These are phyloP conservation scores for Seriola rivoliana DNA, from an alignment of 2,113 vertebrate genomes.

Conservation along the genomic window DNA sequence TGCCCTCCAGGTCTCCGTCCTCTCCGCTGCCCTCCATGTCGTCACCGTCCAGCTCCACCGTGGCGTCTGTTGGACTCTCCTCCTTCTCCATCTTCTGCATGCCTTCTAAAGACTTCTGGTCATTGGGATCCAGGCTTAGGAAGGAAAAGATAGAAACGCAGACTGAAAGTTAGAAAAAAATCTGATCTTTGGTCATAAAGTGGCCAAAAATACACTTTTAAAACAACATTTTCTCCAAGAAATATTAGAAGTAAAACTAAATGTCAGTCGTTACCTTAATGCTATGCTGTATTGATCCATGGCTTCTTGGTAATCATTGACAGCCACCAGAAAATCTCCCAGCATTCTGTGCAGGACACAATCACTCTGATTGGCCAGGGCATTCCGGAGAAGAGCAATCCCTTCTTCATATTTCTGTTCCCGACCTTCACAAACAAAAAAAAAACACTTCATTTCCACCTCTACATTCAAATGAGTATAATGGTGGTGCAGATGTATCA, in stretches of 20 bases:
- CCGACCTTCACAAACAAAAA: conserved; percentile 84
- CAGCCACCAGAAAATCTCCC: conserved; percentile 96
- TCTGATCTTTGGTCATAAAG: background rate
- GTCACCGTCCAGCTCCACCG: conserved; percentile 97
- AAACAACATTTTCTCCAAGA: background rate
- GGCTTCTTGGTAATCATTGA: conserved; percentile 97
- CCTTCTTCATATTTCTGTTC: conserved; percentile 98
- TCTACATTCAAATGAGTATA: background rate
- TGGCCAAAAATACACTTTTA: background rate
- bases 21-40: conserved; percentile 99
- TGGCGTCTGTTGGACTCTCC: conserved; percentile 96
- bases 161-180: background rate
- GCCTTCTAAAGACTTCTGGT: conserved; percentile 98
- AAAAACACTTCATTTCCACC: background rate
- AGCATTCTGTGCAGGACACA: conserved; percentile 97
- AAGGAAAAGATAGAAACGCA: background rate
- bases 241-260: background rate
- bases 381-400: conserved; percentile 92
- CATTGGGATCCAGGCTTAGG: conserved; percentile 95
- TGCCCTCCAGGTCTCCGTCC: conserved; percentile 97
- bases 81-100: conserved; percentile 99
- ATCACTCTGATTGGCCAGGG: conserved; percentile 97
- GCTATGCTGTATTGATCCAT: conserved; percentile 99
- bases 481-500: too few species aligned
- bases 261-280: conserved; percentile 86